These are phyloP conservation scores for Polyodon spathula DNA, from an alignment of 2,113 vertebrate species.

Conservation along the genomic window DNA sequence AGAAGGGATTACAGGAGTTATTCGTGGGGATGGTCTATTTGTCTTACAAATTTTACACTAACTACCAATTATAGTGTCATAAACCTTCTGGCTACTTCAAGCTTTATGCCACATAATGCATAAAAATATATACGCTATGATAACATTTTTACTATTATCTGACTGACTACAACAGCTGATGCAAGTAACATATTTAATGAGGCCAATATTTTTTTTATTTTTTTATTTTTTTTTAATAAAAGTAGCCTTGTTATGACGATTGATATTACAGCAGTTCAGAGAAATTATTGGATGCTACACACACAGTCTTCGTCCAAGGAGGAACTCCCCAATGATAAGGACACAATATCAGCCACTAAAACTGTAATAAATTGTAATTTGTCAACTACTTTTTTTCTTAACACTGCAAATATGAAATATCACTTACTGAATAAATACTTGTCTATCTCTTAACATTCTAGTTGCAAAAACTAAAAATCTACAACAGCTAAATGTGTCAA, in stretches of 20 bases:
- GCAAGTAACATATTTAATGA: conserved; percentile 82
- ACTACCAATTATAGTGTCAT: conserved; percentile 89
- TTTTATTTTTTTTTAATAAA: too few species aligned
- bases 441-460: too few species aligned
- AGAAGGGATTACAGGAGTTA: conserved; percentile 69
- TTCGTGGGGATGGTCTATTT: conserved; percentile 80
- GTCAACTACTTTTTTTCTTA: not conserved
- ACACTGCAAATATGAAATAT: not conserved
- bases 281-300: conserved; percentile 54
- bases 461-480: not conserved
- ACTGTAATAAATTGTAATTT: conserved; percentile 9
- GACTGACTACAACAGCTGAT: conserved; percentile 70
- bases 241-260: conserved; percentile 71
- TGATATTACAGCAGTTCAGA: conserved; percentile 66
- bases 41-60: conserved; percentile 93
- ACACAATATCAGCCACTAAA: not conserved
- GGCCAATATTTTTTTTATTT: conserved; percentile 69
- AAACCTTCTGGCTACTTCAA: conserved; percentile 82
- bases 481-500: not conserved
- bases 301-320: conserved; percentile 16
- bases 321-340: conserved; percentile 17
- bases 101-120: conserved; percentile 67
- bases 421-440: not conserved
- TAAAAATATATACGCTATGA: conserved; percentile 66
- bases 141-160: conserved; percentile 69